phyloP scores from a whole-genome alignment of 2,113 vertebrate genomes.

The Heteronetta atricapilla region DNA sequence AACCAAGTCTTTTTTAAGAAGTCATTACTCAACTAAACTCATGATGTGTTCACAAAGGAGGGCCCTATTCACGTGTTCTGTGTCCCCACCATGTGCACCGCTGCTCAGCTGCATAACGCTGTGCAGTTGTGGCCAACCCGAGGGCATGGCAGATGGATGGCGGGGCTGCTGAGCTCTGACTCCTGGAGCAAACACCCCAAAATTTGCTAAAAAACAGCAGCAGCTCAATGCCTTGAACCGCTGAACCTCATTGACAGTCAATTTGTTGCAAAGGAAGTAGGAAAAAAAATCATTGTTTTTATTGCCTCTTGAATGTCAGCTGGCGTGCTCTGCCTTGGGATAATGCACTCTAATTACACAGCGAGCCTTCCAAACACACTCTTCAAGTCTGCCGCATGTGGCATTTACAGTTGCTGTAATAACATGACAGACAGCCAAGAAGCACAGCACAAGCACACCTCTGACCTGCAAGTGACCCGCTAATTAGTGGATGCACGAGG shows the following conservation, averaged over 20 bases:
- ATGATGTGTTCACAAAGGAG: background rate
- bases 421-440: constrained; percentile 45
- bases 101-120: fast-evolving
- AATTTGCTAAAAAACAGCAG: background rate
- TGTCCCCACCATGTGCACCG: background rate
- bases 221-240: background rate
- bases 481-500: constrained; percentile 73
- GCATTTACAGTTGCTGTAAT: constrained; percentile 73
- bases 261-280: background rate
- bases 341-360: constrained; percentile 74
- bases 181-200: background rate
- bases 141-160: background rate
- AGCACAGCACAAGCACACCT: constrained; percentile 55
- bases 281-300: constrained; percentile 59
- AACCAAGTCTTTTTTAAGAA: background rate
- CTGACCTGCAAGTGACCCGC: constrained; percentile 77
- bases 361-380: constrained; percentile 74
- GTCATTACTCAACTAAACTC: background rate
- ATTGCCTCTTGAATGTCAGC: constrained; percentile 74
- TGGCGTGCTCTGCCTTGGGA: constrained; percentile 64
- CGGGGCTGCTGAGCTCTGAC: background rate
- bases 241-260: background rate
- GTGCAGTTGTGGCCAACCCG: fast-evolving
- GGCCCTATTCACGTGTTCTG: fast-evolving
- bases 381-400: constrained; percentile 46